A percentile compares a stretch with the other conserved stretches of the same genome.
Conservation (phyloP, 2,113 vertebrate genomes). For the Antechinus stuartii region DNA sequence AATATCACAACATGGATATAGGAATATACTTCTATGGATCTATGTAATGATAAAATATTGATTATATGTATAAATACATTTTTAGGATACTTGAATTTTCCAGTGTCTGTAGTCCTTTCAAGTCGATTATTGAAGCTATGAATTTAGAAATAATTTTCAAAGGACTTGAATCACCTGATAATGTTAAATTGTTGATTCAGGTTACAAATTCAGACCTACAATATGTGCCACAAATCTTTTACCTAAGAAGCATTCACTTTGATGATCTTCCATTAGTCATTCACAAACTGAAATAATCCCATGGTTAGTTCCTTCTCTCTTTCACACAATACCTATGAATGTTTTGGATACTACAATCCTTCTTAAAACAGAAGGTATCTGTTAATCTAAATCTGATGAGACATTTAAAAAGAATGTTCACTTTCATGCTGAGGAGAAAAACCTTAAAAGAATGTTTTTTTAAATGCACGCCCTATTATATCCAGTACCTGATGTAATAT, state of each 20-base stretch:
- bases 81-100: not conserved
- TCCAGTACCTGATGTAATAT: conserved; percentile 25
- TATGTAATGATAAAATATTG: not conserved
- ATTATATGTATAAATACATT: not conserved
- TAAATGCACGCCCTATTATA: conserved; percentile 30
- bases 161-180: not conserved
- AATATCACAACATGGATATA: not conserved
- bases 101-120: not conserved
- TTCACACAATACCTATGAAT: not conserved
- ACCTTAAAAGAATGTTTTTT: conserved; percentile 25
- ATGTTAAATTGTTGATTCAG: conserved; percentile 44
- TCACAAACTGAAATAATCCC: conserved; percentile 22
- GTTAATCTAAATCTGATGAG: conserved; percentile 54
- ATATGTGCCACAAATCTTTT: not conserved
- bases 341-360: not conserved
- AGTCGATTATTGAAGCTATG: not conserved
- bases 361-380: conserved; percentile 36
- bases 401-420: conserved; percentile 30
- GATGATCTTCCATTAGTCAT: conserved; percentile 1
- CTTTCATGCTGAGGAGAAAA: conserved; percentile 53
- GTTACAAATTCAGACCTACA: not conserved
- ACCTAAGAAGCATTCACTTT: not conserved
- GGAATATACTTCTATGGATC: not conserved
- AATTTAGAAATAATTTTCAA: conserved; percentile 34
- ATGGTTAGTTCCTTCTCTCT: not conserved